phyloP scores from a whole-genome alignment of 2,888 invertebrate species.

The Drosophila neonasuta region DNA sequence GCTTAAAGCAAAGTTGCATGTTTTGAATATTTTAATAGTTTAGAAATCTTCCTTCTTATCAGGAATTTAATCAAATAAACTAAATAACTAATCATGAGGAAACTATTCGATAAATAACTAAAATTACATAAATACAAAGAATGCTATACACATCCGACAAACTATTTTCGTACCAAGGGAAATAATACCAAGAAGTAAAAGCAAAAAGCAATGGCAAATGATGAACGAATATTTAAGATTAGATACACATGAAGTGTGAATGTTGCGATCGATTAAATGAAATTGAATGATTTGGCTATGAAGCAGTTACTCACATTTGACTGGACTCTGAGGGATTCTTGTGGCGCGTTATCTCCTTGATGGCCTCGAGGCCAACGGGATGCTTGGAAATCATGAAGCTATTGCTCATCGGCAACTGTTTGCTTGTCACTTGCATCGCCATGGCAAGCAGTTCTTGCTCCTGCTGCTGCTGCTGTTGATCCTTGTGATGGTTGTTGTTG shows the following conservation, averaged over 20 bases:
- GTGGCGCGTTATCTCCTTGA: conserved; percentile 88
- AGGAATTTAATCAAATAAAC: too few species aligned
- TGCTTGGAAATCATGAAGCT: conserved; percentile 83
- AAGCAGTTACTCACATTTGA: conserved; percentile 80
- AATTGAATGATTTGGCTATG: neutral
- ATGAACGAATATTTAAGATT: conserved; percentile 18
- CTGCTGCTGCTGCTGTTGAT: conserved; percentile 42
- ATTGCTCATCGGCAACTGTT: conserved; percentile 79
- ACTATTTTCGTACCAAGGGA: too few species aligned
- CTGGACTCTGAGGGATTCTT: conserved; percentile 83
- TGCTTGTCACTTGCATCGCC: conserved; percentile 64
- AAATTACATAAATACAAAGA: too few species aligned
- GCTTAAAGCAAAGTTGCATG: too few species aligned
- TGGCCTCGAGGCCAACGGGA: conserved; percentile 90
- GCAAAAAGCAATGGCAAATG: neutral
- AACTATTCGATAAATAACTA: too few species aligned
- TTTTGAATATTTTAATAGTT: too few species aligned
- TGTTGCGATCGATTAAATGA: neutral
- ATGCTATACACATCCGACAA: too few species aligned
- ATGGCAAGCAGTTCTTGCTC: conserved; percentile 48
- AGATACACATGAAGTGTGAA: conserved; percentile 23
- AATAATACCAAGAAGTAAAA: too few species aligned
- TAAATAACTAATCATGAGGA: too few species aligned
- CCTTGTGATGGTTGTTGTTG: conserved; percentile 69
- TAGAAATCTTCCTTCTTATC: too few species aligned